A percentile compares a stretch with the other conserved stretches of the same genome.
Evolutionary conservation across 2,797 vertebrate genomes (phyloP).

Genomic region (Gymnoscopelus braueri): DNA sequence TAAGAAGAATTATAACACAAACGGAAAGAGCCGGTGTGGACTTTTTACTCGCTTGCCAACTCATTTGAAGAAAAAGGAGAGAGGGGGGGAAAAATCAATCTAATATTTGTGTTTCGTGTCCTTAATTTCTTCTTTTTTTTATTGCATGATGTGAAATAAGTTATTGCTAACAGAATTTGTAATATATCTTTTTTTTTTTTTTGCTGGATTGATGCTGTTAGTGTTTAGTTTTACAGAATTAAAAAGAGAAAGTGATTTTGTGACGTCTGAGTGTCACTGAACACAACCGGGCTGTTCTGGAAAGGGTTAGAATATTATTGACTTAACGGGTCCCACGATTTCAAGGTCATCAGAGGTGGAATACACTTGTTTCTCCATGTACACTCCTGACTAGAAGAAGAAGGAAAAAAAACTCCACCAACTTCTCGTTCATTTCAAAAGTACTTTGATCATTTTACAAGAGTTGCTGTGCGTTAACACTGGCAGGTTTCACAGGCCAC

Average conservation of each 20-base stretch:
- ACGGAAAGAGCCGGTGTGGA: conserved; percentile 62
- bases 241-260: conserved; percentile 21
- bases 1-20: conserved; percentile 64
- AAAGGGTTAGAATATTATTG: conserved; percentile 36
- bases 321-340: too few species aligned
- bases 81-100: conserved; percentile 44
- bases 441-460: conserved; percentile 47
- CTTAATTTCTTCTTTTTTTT: conserved; percentile 86
- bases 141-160: conserved; percentile 99
- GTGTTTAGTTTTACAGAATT: conserved; percentile 85
- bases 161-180: conserved; percentile 99
- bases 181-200: conserved; percentile 95
- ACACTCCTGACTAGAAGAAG: conserved; percentile 5
- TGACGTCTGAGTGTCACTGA: conserved; percentile 44
- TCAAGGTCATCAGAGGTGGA: background rate
- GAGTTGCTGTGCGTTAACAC: conserved; percentile 47
- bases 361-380: conserved; percentile 2
- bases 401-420: conserved; percentile 18
- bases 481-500: conserved; percentile 47
- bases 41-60: conserved; percentile 80
- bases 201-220: conserved; percentile 90
- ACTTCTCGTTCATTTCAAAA: background rate
- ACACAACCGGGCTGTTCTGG: conserved; percentile 47
- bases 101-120: conserved; percentile 85
- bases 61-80: conserved; percentile 78